Percentiles rank a stretch among this genome's conserved stretches.
These are phyloP conservation scores for Laterallus jamaicensis DNA, from an alignment of 2,113 vertebrate species.

Conservation along the genomic window DNA sequence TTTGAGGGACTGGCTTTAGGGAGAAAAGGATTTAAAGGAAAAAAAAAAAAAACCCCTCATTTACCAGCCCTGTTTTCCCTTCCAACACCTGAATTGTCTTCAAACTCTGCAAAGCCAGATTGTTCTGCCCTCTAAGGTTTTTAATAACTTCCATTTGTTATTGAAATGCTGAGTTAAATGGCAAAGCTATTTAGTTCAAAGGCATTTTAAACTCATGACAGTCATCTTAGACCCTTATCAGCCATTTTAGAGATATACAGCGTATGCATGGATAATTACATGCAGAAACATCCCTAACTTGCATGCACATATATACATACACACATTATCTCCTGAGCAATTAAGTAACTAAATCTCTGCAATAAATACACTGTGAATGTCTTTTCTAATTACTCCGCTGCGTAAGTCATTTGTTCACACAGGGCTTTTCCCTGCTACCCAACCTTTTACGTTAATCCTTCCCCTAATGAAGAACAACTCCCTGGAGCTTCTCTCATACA, in stretches of 20 bases:
- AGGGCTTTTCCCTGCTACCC: background rate
- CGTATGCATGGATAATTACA: background rate
- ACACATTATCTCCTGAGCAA: background rate
- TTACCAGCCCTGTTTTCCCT: background rate
- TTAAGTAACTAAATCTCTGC: background rate
- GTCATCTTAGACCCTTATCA: background rate
- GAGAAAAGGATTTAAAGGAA: background rate
- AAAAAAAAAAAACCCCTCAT: background rate
- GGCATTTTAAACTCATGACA: background rate
- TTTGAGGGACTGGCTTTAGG: background rate
- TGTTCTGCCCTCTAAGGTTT: background rate
- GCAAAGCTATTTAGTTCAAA: conserved; percentile 6
- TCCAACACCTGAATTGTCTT: background rate
- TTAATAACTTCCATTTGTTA: conserved; percentile 24
- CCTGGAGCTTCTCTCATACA: background rate
- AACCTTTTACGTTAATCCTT: background rate
- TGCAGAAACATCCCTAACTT: background rate
- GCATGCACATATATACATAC: background rate
- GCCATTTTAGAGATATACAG: background rate
- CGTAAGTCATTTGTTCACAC: background rate
- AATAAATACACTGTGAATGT: background rate
- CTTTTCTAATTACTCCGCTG: background rate
- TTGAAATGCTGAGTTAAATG: conserved; percentile 44
- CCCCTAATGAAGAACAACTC: background rate
- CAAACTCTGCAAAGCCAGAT: background rate